Evolutionary conservation across 2,888 invertebrate species (phyloP).

Genomic region (Drosophila limbata): DNA sequence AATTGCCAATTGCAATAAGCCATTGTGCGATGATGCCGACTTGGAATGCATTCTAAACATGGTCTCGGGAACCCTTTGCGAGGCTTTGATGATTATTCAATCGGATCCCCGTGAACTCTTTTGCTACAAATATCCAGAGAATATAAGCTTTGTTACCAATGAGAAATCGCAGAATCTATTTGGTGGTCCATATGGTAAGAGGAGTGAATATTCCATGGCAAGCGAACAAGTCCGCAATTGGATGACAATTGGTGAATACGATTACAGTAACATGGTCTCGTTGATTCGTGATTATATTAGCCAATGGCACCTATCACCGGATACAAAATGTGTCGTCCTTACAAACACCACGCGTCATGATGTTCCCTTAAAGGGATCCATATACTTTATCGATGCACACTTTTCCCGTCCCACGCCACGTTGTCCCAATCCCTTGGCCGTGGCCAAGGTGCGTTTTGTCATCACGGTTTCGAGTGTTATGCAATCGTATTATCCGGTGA

Average conservation of each 20-base stretch:
- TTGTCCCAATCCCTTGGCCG: conserved; percentile 83
- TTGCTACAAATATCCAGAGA: conserved; percentile 64
- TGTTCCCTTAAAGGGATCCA: conserved; percentile 60
- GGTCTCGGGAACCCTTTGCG: conserved; percentile 56
- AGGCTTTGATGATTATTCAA: conserved; percentile 61
- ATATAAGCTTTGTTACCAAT: background rate
- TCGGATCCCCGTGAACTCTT: conserved; percentile 67
- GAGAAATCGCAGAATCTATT: background rate
- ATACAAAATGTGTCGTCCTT: conserved; percentile 78
- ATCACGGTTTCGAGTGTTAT: conserved; percentile 70
- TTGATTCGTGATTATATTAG: conserved; percentile 75
- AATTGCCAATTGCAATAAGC: conserved; percentile 43
- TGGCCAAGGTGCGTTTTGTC: conserved; percentile 82
- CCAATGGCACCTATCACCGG: conserved; percentile 75
- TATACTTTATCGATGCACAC: conserved; percentile 76
- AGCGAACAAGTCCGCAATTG: conserved; percentile 37
- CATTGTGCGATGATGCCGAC: conserved; percentile 57
- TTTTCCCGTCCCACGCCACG: conserved; percentile 81
- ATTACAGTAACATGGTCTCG: conserved; percentile 53
- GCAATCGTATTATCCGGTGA: conserved; percentile 73
- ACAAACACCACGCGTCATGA: conserved; percentile 51
- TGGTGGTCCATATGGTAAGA: background rate
- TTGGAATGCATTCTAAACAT: conserved; percentile 54
- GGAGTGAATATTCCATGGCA: conserved; percentile 13
- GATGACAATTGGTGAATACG: conserved; percentile 65